Evolutionary conservation across 1,140 invertebrate genomes (phyloP).

Genomic region (Acyrthosiphon pisum): DNA sequence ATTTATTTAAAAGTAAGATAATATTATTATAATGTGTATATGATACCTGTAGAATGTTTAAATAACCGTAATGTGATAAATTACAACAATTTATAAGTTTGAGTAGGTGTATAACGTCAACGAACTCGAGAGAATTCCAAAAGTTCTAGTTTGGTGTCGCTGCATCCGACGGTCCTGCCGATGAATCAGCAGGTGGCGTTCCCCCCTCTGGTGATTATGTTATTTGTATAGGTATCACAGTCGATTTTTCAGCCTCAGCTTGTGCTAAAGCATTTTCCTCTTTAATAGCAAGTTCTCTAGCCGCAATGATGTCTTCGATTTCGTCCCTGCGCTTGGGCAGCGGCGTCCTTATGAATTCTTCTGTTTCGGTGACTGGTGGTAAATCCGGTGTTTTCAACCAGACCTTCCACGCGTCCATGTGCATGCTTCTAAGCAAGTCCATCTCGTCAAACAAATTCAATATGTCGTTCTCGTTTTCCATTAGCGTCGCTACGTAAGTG

Average conservation of each 20-base stretch:
- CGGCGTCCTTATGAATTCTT: not conserved
- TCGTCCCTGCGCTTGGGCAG: not conserved
- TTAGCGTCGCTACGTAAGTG: not conserved
- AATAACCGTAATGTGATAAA: not conserved
- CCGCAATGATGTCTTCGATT: not conserved
- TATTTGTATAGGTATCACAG: fast-evolving
- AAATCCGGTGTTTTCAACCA: not conserved
- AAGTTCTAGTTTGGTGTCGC: not conserved
- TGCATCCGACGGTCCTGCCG: no score
- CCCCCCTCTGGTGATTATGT: no score
- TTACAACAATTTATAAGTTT: not conserved
- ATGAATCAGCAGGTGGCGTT: no score
- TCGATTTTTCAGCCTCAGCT: no score
- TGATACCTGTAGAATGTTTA: not conserved
- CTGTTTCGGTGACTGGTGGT: not conserved
- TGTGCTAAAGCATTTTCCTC: no score
- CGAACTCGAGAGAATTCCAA: not conserved
- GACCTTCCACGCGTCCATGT: not conserved
- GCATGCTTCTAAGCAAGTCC: not conserved
- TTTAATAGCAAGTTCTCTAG: not conserved
- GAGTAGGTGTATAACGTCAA: not conserved
- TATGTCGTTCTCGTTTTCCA: not conserved
- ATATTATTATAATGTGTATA: not conserved
- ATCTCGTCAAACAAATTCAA: not conserved
- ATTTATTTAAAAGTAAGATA: not conserved